These are phyloP conservation scores for Watsonalla binaria DNA, from an alignment of 2,888 invertebrate genomes.

Conservation along the genomic window DNA sequence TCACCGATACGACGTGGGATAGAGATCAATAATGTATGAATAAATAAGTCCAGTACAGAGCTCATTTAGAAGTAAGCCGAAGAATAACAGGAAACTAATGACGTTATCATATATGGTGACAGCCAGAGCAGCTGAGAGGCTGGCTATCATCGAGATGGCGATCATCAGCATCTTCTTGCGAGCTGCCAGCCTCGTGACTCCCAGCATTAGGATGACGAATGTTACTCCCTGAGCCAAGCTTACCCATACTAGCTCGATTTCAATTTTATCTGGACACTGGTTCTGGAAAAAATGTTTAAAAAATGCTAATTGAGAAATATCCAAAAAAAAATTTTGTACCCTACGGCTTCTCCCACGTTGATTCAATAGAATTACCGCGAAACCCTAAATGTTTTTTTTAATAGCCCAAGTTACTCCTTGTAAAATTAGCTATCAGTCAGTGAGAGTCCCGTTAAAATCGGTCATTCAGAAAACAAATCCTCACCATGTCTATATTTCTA, in stretches of 20 bases:
- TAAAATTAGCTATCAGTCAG: too few relatives aligned
- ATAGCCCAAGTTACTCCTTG: too few relatives aligned
- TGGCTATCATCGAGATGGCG: conserved; percentile 22
- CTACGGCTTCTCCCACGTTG: too few relatives aligned
- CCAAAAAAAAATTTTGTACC: too few relatives aligned
- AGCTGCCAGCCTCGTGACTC: conserved; percentile 29
- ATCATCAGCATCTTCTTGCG: conserved; percentile 32
- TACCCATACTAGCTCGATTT: conserved; percentile 21
- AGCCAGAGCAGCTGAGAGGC: conserved; percentile 23
- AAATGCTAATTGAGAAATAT: too few relatives aligned
- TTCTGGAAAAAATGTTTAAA: too few relatives aligned
- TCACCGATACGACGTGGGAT: conserved; percentile 46
- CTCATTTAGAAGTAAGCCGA: conserved; percentile 29
- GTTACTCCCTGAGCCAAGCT: conserved; percentile 24
- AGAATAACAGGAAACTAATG: conserved; percentile 35
- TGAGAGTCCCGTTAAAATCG: too few relatives aligned
- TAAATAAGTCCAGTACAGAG: conserved; percentile 36
- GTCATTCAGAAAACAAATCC: too few relatives aligned
- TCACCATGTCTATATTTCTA: too few relatives aligned
- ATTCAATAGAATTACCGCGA: too few relatives aligned
- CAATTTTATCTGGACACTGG: conserved; percentile 21
- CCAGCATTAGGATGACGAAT: conserved; percentile 29
- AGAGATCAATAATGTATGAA: conserved; percentile 44
- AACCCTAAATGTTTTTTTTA: too few relatives aligned
- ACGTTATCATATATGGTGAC: conserved; percentile 26